Base-by-base conservation (phyloP, 2,888 invertebrate species). In the Chrysomela aeneicollis region DNA sequence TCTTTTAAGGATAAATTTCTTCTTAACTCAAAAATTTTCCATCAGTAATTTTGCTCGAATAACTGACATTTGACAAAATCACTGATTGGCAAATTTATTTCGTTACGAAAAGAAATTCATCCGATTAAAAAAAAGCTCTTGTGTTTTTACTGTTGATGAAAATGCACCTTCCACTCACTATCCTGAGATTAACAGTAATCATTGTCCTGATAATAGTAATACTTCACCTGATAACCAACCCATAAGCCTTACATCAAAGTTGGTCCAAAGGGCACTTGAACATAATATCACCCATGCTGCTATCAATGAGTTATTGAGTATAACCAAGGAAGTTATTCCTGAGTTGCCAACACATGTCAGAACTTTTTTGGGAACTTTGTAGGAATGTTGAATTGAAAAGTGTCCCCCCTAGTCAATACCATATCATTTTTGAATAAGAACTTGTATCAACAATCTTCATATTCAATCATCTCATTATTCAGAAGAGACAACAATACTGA, bases 401-500 rank as follows among this genome's bases (percentile, higher is more conserved):
- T 22, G 58, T 66, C 22, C 53, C 52, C 19, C 53, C 59, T 47
- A 59, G 62, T 12, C 21, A 49, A 19, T 55, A 55, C n/a, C n/a
- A 1, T 9, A 55, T 55, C 37, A 55, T 55, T 55, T 55, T 55
- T 37, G 37, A 19, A 26, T 37, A 37, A 55, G 19, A 55, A 32
- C 17, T 37, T 37, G 10, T 35, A 35, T 35, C 32, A 35, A 35
- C 32, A 35, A 35, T 35, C 32, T 35, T 35, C 10, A 35, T 37
- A 18, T 18, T 55, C 55, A 37, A 55, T 55, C 55, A 37, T 37
- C 35, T n/a, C 18, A 37, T 21, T 55, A 55, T 12, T 55, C 35
- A 49, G 61, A 63, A 35, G 72, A 68, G 18, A 52, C 69, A 30
- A 70, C 71, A 5, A 46, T 26, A 46, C 47, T 49, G 8, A 69